Evolutionary conservation across 2,797 vertebrate species (phyloP).

Genomic region (Eremophila alpestris): DNA sequence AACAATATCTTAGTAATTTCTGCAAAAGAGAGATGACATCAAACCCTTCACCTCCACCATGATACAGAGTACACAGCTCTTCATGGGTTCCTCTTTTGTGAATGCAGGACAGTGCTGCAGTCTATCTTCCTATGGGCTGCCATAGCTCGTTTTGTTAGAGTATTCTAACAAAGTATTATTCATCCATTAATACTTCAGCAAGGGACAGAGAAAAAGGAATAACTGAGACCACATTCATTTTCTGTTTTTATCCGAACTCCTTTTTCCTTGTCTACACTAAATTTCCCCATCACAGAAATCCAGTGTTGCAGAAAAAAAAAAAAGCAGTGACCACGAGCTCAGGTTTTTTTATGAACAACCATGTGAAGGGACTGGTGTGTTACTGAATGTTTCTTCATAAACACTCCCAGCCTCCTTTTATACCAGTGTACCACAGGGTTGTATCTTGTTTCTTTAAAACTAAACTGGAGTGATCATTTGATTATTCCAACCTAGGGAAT

Average conservation of each 20-base stretch:
- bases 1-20: conserved; percentile 60
- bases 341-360: not conserved
- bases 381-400: not conserved
- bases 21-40: not conserved
- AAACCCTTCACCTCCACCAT: not conserved
- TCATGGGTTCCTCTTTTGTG: not conserved
- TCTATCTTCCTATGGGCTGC: not conserved
- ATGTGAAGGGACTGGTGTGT: not conserved
- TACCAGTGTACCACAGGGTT: not conserved
- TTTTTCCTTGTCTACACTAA: not conserved
- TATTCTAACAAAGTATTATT: not conserved
- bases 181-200: not conserved
- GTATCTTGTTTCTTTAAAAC: not conserved
- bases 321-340: not conserved
- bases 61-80: not conserved
- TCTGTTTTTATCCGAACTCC: not conserved
- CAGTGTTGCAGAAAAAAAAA: not conserved
- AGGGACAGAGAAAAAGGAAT: not conserved
- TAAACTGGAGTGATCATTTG: not conserved
- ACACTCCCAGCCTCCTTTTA: not conserved
- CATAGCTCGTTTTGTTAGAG: not conserved
- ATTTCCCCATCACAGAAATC: not conserved
- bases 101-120: not conserved
- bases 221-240: not conserved
- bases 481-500: not conserved